A percentile compares a stretch with the other conserved stretches of the same genome.
These are phyloP conservation scores for Pionites leucogaster DNA, from an alignment of 2,113 vertebrate genomes.

Conservation along the genomic window DNA sequence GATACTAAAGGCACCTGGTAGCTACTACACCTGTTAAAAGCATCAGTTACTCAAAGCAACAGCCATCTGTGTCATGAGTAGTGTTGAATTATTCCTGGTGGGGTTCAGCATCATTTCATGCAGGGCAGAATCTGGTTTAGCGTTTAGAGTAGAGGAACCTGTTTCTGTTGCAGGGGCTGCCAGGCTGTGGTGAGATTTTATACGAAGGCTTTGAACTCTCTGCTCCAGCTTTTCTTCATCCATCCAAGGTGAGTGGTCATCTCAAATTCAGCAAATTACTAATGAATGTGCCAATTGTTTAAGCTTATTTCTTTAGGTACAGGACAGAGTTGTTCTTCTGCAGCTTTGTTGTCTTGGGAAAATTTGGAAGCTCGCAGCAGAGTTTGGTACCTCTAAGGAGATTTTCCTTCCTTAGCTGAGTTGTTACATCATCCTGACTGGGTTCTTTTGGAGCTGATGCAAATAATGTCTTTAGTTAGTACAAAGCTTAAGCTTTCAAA, in stretches of 20 bases:
- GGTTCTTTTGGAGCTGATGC: neutral
- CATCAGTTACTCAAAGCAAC: neutral
- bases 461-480: neutral
- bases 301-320: neutral
- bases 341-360: neutral
- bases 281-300: neutral
- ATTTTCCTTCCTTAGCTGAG: neutral
- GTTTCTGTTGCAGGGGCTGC: neutral
- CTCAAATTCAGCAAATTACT: neutral
- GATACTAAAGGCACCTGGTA: neutral
- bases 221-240: neutral
- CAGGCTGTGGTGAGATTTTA: neutral
- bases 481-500: neutral
- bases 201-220: neutral
- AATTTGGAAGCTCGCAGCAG: neutral
- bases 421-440: rapidly evolving
- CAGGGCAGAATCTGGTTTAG: neutral
- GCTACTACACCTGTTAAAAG: neutral
- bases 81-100: neutral
- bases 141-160: neutral
- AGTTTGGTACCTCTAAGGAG: neutral
- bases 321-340: neutral
- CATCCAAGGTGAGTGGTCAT: neutral
- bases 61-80: neutral
- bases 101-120: neutral